Conservation (phyloP, 2,888 invertebrate genomes). For the Syrphus vitripennis region DNA sequence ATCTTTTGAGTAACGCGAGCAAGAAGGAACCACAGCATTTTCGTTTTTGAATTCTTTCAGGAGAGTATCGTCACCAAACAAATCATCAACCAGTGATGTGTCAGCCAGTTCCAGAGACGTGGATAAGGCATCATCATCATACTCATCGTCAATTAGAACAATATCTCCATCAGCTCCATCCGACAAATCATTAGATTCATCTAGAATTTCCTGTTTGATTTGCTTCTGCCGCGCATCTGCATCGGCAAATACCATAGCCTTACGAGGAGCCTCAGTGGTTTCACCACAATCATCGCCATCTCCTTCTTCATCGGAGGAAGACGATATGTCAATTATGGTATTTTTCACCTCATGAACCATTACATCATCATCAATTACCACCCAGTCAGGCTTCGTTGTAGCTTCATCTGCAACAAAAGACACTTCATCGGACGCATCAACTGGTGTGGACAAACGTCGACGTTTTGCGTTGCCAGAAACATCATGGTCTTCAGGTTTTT, state of each 20-base stretch:
- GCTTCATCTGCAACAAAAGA: conserved; percentile 66
- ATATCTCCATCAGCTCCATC: conserved; percentile 75
- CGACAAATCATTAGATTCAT: conserved; percentile 74
- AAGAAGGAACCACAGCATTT: conserved; percentile 76
- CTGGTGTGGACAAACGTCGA: conserved; percentile 70
- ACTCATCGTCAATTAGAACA: conserved; percentile 77
- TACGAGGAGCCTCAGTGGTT: background rate
- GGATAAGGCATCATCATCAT: conserved; percentile 71
- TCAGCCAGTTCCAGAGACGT: conserved; percentile 76
- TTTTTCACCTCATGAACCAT: conserved; percentile 73
- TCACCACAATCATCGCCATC: background rate
- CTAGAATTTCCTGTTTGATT: conserved; percentile 79
- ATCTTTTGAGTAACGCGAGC: conserved; percentile 74
- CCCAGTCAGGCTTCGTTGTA: conserved; percentile 69
- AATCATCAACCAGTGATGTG: conserved; percentile 77
- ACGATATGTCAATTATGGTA: conserved; percentile 72
- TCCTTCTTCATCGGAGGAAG: conserved; percentile 74
- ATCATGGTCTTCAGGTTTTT: background rate
- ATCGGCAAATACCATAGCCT: conserved; percentile 59
- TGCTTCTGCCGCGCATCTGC: conserved; percentile 75
- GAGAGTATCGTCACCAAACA: conserved; percentile 78
- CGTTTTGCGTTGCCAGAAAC: conserved; percentile 73
- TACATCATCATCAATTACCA: conserved; percentile 77
- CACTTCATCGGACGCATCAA: background rate
- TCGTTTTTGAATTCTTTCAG: conserved; percentile 77